Base-by-base conservation (phyloP, 2,113 vertebrate species). In the Melanerpes formicivorus region DNA sequence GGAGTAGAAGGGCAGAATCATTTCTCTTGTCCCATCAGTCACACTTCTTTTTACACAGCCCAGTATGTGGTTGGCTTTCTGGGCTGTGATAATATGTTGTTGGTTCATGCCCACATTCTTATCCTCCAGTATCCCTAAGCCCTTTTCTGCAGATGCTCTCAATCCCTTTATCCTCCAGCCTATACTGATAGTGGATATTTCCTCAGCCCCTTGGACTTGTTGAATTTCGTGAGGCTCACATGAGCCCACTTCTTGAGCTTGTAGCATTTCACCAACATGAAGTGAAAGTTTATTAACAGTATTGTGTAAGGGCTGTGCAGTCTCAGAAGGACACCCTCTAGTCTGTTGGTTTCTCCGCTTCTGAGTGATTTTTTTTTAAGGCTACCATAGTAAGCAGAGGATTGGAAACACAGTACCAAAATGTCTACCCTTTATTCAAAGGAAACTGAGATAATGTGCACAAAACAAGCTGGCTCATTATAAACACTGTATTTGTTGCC, bases 271-370 rank as follows among this genome's bases (percentile, higher is more conserved):
- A 65, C 18, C 27, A 34, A 77, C 56, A 73, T 15, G 16, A 77
- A 50, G 27, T 15, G 5, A 70, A 54, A 14, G 18, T 32, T 80
- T 15, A 34, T 55, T 29, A 12, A 7, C 16, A 32, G 56, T 56
- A 58, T 17, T 59, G 8, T 26, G 5, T 19, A 37, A 0, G 0
- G 56, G 44, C 50, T 79, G 14, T 30, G 11, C 42, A n/a, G 59
- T 18, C 26, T 46, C 46, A 56, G 37, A n/a, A 16, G 37, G 19
- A 69, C 25, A 44, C 25, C 3, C 10, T 87, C 10, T 27, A 7
- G 18, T 56, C 67, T 62, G 59, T 9, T 76, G 21, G 1, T 8
- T n/a, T 50, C 27, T n/a, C 5, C 18, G 18, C 32, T 73, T 12
- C 27, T 16, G 13, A 23, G 7, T 74, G 60, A 26, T 71, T 88